A percentile compares a stretch with the other conserved stretches of the same genome.
phyloP scores from a whole-genome alignment of 2,797 vertebrate species.

The Schizothorax lantsangensis region DNA sequence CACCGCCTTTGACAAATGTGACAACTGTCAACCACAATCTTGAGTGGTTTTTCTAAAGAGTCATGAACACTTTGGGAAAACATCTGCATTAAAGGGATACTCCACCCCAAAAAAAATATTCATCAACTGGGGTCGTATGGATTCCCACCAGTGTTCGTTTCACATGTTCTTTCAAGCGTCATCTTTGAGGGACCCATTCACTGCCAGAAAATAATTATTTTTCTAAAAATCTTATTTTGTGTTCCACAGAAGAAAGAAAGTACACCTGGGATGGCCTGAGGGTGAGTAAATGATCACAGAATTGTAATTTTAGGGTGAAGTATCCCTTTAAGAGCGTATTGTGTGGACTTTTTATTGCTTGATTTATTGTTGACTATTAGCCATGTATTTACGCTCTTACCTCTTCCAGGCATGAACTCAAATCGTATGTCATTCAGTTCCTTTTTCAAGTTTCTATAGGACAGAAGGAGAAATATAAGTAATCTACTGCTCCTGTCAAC shows the following conservation, averaged over 20 bases:
- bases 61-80: neutral
- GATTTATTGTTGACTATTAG: conserved; percentile 1
- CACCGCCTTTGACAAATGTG: neutral
- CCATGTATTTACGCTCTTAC: conserved; percentile 70
- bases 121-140: neutral
- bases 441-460: conserved; percentile 93
- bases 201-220: neutral
- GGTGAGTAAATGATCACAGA: neutral
- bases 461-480: conserved; percentile 37
- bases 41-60: neutral
- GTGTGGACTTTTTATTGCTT: neutral
- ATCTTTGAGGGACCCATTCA: neutral
- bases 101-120: neutral
- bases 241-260: neutral
- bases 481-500: neutral
- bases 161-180: neutral
- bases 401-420: conserved; percentile 97
- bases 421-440: conserved; percentile 98
- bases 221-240: neutral
- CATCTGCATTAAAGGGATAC: neutral
- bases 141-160: too few relatives aligned
- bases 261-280: neutral
- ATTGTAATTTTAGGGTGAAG: too few relatives aligned
- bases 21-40: neutral
- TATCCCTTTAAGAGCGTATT: conserved; percentile 2